phyloP scores from a whole-genome alignment of 2,888 invertebrate species.

The Hypsopygia costalis region DNA sequence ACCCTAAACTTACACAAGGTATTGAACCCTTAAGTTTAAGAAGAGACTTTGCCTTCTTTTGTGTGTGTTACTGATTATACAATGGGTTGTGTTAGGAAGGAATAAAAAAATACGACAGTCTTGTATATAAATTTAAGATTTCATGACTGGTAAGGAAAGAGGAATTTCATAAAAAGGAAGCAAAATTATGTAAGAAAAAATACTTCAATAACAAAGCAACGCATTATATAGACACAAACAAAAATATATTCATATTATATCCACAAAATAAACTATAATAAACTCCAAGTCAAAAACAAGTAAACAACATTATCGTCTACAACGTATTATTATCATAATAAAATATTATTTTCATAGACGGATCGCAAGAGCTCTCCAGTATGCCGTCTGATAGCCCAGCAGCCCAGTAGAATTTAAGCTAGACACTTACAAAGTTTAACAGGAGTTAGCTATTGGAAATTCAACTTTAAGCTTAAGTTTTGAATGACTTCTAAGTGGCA shows the following conservation, averaged over 20 bases:
- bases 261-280: slow-evolving; percentile 7
- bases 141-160: too few relatives aligned
- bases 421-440: slow-evolving; percentile 41
- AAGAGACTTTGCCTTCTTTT: too few relatives aligned
- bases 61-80: too few relatives aligned
- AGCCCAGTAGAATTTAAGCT: slow-evolving; percentile 62
- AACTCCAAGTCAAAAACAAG: slow-evolving; percentile 30
- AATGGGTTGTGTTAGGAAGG: too few relatives aligned
- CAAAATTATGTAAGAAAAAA: too few relatives aligned
- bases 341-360: slow-evolving; percentile 72
- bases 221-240: background rate
- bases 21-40: too few relatives aligned
- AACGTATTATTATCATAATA: slow-evolving; percentile 52
- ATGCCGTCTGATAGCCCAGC: slow-evolving; percentile 45
- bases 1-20: too few relatives aligned
- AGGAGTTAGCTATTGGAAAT: slow-evolving; percentile 12
- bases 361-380: slow-evolving; percentile 57
- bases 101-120: too few relatives aligned
- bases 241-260: slow-evolving; percentile 11
- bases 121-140: too few relatives aligned
- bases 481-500: slow-evolving; percentile 22
- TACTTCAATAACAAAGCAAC: too few relatives aligned
- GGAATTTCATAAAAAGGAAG: too few relatives aligned
- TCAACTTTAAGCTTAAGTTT: slow-evolving; percentile 22
- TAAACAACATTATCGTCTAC: slow-evolving; percentile 31